phyloP scores from a whole-genome alignment of 2,888 invertebrate genomes.

The Scrobipalpa atriplicella region DNA sequence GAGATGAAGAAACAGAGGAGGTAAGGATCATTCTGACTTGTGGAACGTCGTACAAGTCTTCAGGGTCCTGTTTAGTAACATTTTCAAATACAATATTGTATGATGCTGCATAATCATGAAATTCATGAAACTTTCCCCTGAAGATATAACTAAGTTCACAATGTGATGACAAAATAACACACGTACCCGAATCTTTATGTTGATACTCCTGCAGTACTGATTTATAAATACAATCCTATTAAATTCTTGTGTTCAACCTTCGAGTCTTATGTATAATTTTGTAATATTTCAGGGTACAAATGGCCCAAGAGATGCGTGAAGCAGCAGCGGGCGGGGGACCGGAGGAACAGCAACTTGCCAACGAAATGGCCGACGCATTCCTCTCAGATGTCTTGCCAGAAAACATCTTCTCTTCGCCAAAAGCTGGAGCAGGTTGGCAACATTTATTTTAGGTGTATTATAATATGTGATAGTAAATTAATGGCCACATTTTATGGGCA shows the following conservation, averaged over 20 bases:
- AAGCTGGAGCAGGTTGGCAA: conserved; percentile 89
- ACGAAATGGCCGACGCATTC: conserved; percentile 98
- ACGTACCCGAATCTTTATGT: conserved; percentile 59
- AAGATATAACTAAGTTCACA: background rate
- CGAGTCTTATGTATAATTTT: too few relatives aligned
- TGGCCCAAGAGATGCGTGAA: conserved; percentile 99
- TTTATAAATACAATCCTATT: conserved; percentile 37
- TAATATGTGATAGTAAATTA: background rate
- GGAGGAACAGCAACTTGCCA: conserved; percentile 97
- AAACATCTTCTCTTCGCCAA: conserved; percentile 96
- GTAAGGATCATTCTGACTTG: conserved; percentile 49
- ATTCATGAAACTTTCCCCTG: too few relatives aligned
- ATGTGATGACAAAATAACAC: conserved; percentile 71
- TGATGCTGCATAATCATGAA: too few relatives aligned
- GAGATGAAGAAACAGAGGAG: conserved; percentile 95
- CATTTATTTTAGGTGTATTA: background rate
- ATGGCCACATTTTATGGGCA: conserved; percentile 80
- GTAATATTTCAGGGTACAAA: conserved; percentile 87
- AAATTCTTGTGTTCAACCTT: background rate
- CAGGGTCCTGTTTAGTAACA: too few relatives aligned
- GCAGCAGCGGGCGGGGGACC: conserved; percentile 92
- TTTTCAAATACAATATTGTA: too few relatives aligned
- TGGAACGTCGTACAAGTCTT: too few relatives aligned
- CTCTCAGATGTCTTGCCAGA: conserved; percentile 97
- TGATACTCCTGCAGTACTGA: conserved; percentile 79